Base-by-base conservation (phyloP, 2,797 vertebrate genomes). In the Sardinella longiceps region DNA sequence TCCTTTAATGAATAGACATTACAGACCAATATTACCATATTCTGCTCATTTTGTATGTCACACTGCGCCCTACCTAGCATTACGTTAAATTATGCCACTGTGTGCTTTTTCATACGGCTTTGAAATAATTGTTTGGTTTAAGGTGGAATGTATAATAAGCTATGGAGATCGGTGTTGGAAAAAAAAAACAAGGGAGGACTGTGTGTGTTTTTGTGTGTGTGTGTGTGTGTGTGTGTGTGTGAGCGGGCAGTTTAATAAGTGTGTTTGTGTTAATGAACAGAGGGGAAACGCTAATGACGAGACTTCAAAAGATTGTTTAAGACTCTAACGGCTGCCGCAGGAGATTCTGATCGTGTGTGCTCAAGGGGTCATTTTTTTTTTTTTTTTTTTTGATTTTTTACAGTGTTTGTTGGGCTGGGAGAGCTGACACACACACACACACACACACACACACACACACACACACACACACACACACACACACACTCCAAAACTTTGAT, bases 201-300 rank as follows among this genome's bases (percentile, higher is more conserved):
- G 33, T 80, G 33, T 58, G 43, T 43, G 80, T 28, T 23, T 56
- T 28, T 60, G 77, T 56, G 25, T 60, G 58, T 60, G 58, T 60
- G 58, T 60, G 56, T n/a, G 56, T 58, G 53, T n/a, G 53, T 23
- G 53, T 56, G 56, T n/a, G 58, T 63, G 58, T 25, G n/a, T 28
- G 58, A 28, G 58, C 58, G 58, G 58, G 58, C 58, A 86, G 85
- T 81, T 51, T 39, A 84, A 60, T 39, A 81, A 84, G 81, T 63
- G 84, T 87, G 87, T 85, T 81, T 89, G 84, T 87, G 85, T 84
- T 85, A 85, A 87, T 85, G 87, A 85, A 86, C 84, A 84, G 81
- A 87, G 84, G 88, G 84, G 80, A 33, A 30, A 48, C 82, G 81
- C 86, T 86, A 87, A 85, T 84, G 89, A 87, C 56, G 86, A 87